These are phyloP conservation scores for Chauna torquata DNA, from an alignment of 2,113 vertebrate species.

Conservation along the genomic window DNA sequence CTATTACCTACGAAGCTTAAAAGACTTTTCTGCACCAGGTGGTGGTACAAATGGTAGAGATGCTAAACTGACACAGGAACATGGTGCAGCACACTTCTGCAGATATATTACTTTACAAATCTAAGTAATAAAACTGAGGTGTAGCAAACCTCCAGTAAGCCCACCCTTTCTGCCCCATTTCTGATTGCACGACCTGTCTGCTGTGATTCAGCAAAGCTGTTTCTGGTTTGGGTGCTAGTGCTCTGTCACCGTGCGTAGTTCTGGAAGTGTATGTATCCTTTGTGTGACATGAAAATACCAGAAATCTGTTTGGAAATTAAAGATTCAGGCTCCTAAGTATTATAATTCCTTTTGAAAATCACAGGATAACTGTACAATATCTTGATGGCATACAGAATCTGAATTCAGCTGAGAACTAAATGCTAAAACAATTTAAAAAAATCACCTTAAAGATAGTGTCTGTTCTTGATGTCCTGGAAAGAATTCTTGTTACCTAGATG, in stretches of 20 bases:
- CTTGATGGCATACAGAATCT: neutral
- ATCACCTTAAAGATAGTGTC: neutral
- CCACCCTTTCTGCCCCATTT: neutral
- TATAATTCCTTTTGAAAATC: neutral
- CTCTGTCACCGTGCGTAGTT: neutral
- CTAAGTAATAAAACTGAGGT: neutral
- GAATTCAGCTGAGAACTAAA: neutral
- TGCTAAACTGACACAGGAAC: neutral
- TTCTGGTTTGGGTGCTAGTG: neutral
- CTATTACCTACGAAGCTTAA: neutral
- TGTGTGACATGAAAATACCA: neutral
- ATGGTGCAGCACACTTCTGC: neutral
- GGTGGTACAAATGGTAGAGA: neutral
- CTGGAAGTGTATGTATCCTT: neutral
- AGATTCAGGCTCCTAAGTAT: neutral
- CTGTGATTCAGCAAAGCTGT: neutral
- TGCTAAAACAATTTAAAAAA: neutral
- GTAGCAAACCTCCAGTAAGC: neutral
- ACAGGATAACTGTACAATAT: neutral
- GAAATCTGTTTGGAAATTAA: neutral
- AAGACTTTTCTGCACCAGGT: neutral
- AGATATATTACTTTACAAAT: neutral
- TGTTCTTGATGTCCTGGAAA: neutral
- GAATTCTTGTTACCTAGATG: neutral
- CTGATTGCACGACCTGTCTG: neutral